A percentile compares a stretch with the other conserved stretches of the same genome.
Conservation (phyloP, 2,888 invertebrate species). For the Heliconius charithonia region DNA sequence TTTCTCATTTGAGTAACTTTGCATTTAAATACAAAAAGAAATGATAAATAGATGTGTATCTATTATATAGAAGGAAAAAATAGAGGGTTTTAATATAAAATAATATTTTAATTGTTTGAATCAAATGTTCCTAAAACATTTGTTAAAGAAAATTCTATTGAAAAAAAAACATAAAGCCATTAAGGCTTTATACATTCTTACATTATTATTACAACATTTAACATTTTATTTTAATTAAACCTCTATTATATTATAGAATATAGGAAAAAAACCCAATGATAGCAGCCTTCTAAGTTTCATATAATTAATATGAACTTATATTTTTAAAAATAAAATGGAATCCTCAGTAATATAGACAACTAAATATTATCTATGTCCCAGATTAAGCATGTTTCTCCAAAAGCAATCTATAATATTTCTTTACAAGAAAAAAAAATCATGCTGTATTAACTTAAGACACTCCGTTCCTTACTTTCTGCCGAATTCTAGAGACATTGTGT, state of each 20-base stretch:
- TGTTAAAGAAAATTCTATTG: background rate
- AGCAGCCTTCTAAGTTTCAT: too few species aligned
- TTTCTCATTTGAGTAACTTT: slow-evolving; percentile 17
- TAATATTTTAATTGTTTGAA: background rate
- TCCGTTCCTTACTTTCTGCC: too few species aligned
- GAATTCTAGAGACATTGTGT: too few species aligned
- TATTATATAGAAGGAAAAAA: background rate
- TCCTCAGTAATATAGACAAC: background rate
- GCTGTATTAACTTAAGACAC: too few species aligned
- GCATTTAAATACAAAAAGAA: slow-evolving; percentile 12
- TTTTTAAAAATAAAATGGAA: background rate
- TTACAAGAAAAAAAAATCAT: background rate
- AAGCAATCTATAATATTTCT: background rate
- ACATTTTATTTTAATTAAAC: too few species aligned
- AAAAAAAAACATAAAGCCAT: too few species aligned
- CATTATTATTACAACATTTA: too few species aligned
- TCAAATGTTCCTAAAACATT: background rate
- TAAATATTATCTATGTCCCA: background rate
- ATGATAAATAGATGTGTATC: background rate
- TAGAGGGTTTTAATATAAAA: background rate
- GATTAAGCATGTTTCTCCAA: background rate
- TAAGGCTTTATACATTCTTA: too few species aligned
- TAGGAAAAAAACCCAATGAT: too few species aligned
- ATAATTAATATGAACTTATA: too few species aligned
- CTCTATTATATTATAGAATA: too few species aligned